Conservation (phyloP, 2,113 vertebrate genomes). For the Caretta caretta region DNA sequence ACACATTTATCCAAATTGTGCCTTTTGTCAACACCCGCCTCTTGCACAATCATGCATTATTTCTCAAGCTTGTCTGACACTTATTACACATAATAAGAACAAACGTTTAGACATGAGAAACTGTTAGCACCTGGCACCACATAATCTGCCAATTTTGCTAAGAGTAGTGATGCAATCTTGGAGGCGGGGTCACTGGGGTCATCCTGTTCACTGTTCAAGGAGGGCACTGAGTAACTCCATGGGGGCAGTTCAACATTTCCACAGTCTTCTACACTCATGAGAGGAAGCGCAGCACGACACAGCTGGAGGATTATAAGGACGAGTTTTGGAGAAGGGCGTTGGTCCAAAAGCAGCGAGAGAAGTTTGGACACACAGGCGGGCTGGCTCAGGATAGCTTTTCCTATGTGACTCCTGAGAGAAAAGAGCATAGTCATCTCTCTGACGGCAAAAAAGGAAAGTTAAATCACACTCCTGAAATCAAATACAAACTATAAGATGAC, state of each 20-base stretch:
- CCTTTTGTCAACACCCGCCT: neutral
- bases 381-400: constrained; percentile 98
- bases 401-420: constrained; percentile 93
- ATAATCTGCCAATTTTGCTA: constrained; percentile 97
- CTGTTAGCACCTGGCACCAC: constrained; percentile 92
- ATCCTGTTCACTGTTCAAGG: constrained; percentile 92
- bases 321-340: constrained; percentile 96
- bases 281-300: constrained; percentile 93
- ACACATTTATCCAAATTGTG: neutral
- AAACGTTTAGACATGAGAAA: neutral
- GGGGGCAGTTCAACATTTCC: constrained; percentile 95
- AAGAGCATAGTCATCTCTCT: neutral
- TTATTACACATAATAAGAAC: neutral
- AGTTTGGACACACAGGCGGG: constrained; percentile 99
- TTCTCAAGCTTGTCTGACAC: neutral
- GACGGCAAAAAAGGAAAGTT: neutral
- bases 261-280: constrained; percentile 99
- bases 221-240: constrained; percentile 96
- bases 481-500: neutral
- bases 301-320: constrained; percentile 97
- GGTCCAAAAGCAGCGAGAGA: constrained; percentile 95
- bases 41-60: neutral
- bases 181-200: constrained; percentile 96
- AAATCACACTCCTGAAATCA: neutral
- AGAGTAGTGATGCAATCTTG: constrained; percentile 92